Base-by-base conservation (phyloP, 2,888 invertebrate species). In the Lobophora halterata region DNA sequence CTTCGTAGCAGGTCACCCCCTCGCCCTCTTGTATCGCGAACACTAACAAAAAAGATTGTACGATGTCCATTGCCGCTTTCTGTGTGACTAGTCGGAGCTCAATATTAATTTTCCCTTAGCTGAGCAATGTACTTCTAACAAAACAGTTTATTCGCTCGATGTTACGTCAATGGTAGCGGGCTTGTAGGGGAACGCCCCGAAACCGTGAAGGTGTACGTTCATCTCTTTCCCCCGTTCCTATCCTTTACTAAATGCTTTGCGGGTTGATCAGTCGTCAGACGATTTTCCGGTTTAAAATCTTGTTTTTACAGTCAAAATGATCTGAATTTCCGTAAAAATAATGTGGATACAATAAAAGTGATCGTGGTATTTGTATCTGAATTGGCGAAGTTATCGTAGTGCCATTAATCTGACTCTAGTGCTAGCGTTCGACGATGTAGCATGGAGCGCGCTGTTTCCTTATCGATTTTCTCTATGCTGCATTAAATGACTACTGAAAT, bases 391-490 rank as follows among this genome's bases (percentile, higher is more conserved):
- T 72, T 71, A 69, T 65, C 58, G 60, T 59, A 64, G 67, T 63
- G 60, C 64, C 60, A 63, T 61, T 64, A 60, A 72, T 63, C 68
- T 32, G 42, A 37, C 37, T 44, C 63, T 52, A 70, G 70, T 65
- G 72, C 60, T 65, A 68, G 64, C 63, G 67, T 64, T 58, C 55
- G 65, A 67, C 71, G 61, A 71, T 74, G 74, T 76, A 75, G 73
- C 74, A 75, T 74, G 76, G 75, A 75, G 70, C 77, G 76, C 76
- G 77, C 71, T 68, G 79, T 78, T 79, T 77, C 76, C 77, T 79
- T 86, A 86, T 86, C 82, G 86, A 86, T 86, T 86, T 85, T 86
- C 81, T 77, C 76, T 72, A 76, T 80, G 79, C 86, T 79, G 86
- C 82, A 85, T 81, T 79, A 80, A 78, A 78, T 76, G 73, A 77